phyloP scores from a whole-genome alignment of 2,113 vertebrate genomes.

The Monopterus albus region DNA sequence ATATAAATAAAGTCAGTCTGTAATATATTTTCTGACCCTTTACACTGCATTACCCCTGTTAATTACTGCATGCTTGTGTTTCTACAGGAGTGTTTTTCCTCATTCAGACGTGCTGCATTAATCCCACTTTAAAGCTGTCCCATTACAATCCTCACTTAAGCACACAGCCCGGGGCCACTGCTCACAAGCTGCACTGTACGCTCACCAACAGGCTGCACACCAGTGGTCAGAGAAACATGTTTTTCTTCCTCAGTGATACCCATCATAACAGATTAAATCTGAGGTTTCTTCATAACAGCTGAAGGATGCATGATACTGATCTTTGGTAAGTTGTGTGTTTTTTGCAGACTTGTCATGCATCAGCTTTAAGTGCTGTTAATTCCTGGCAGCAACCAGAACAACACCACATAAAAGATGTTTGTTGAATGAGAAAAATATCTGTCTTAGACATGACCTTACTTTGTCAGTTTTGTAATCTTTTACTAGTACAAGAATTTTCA shows the following conservation, averaged over 20 bases:
- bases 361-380: conserved; percentile 56
- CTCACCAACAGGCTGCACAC: conserved; percentile 11
- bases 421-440: conserved; percentile 32
- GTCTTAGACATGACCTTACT: neutral
- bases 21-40: conserved; percentile 3
- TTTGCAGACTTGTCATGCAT: conserved; percentile 48
- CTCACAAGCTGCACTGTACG: conserved; percentile 30
- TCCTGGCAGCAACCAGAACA: conserved; percentile 32
- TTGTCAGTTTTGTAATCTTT: conserved; percentile 43
- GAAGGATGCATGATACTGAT: conserved; percentile 43
- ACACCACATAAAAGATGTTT: conserved; percentile 37
- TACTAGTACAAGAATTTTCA: conserved; percentile 42
- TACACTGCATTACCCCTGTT: conserved; percentile 7
- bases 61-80: conserved; percentile 65
- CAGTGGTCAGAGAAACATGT: conserved; percentile 76
- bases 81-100: conserved; percentile 71
- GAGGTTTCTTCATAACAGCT: conserved; percentile 69
- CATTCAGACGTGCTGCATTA: conserved; percentile 47
- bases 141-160: conserved; percentile 71
- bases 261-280: conserved; percentile 75
- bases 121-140: conserved; percentile 70
- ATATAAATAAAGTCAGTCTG: neutral
- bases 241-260: conserved; percentile 65
- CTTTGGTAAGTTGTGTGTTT: conserved; percentile 67
- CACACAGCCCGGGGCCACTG: conserved; percentile 35